Percentiles rank a stretch among this genome's conserved stretches.
phyloP scores from a whole-genome alignment of 2,113 vertebrate genomes.

The Phoxinus phoxinus region DNA sequence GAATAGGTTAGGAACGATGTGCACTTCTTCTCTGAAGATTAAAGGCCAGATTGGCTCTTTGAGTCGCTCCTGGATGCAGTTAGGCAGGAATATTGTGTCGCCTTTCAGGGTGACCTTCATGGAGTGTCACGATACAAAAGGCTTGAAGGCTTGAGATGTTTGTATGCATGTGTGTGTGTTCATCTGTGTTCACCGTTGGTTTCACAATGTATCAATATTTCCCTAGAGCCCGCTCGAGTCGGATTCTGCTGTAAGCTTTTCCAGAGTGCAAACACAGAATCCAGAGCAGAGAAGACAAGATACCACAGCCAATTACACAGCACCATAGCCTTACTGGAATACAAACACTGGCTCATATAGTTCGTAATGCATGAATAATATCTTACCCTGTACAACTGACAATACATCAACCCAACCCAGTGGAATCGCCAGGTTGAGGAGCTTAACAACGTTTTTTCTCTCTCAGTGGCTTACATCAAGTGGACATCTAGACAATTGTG shows the following conservation, averaged over 20 bases:
- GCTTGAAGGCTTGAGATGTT: background rate
- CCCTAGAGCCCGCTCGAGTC: background rate
- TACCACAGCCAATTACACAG: background rate
- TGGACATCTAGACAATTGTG: constrained; percentile 8
- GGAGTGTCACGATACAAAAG: constrained; percentile 8
- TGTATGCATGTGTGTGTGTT: background rate
- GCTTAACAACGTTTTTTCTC: background rate
- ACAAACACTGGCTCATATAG: background rate
- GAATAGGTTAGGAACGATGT: constrained; percentile 16
- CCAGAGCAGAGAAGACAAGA: background rate
- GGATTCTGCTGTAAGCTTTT: constrained; percentile 16
- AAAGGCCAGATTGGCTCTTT: constrained; percentile 38
- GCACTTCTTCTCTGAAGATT: constrained; percentile 31
- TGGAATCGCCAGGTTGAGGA: background rate
- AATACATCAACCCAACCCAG: background rate
- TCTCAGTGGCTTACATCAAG: background rate
- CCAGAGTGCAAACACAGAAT: constrained; percentile 20
- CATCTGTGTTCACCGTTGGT: background rate
- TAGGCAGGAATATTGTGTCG: constrained; percentile 35
- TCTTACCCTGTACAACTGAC: background rate
- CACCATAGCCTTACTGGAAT: background rate
- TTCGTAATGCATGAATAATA: background rate
- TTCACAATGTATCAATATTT: constrained; percentile 20
- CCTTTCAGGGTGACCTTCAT: constrained; percentile 39
- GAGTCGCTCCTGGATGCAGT: constrained; percentile 39